Evolutionary conservation across 2,797 vertebrate genomes (phyloP), one percentile per base, ranked within the genome.

Genomic region (Merluccius polli): DNA sequence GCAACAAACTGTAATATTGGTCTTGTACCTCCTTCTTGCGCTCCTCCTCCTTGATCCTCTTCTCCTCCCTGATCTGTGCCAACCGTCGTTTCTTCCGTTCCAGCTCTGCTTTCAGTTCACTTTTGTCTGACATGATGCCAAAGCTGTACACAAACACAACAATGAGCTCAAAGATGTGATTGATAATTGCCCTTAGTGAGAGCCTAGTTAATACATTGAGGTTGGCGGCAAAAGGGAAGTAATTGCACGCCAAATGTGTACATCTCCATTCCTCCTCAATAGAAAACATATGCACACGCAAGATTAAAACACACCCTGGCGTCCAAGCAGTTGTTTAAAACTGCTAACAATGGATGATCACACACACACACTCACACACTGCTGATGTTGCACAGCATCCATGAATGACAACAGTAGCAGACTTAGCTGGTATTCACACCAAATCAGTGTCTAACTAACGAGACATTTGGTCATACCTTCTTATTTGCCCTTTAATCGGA

Each of bases 1-100:
- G 21, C 52, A 24, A 41, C 0, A 41, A 16, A 41, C 38, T 4
- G 18, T 48, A 48, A 9, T n/a, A 24, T 59, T 38, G 9, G 1
- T 27, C 33, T n/a, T 30, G 31, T 89, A 98, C 97, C 93, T 97
- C 97, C 91, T 98, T 99, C 91, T 98, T 99, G 86, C 97, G 96
- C 88, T 99, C 98, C 90, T 99, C 98, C 87, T 99, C 98, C 91
- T 99, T 99, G 82, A 96, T 95, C 87, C 97, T 98, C 89, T 99
- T 99, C 89, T 99, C 97, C 86, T 99, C 97, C 90, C 98, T 93
- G 89, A 99, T 99, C 89, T 99, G 98, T 79, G 97, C 97, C 87
- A 99, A 91, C 1, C 96, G 95, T 75, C 98, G 98, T 77, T 99
- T 99, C 94, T 99, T 99, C 76, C 98, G 94, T 85, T 99, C 97